These are phyloP conservation scores for Cyprinodon diabolis DNA, from an alignment of 2,797 vertebrate genomes.

Conservation along the genomic window DNA sequence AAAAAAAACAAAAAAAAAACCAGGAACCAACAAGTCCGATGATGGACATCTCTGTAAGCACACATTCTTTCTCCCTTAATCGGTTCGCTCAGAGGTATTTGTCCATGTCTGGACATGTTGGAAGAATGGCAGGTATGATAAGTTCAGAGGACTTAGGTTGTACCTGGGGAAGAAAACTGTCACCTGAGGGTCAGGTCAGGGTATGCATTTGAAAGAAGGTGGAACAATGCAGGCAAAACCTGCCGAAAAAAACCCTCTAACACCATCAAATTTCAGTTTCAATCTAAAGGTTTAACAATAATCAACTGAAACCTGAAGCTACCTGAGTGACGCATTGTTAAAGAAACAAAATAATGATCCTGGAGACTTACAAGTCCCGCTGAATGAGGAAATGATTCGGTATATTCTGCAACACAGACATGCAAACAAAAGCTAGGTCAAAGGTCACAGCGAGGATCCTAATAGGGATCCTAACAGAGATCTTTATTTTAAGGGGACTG, in stretches of 20 bases:
- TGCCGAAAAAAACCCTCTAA: not conserved
- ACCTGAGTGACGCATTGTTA: not conserved
- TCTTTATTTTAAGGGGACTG: too few species aligned
- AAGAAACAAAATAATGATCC: not conserved
- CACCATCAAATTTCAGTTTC: not conserved
- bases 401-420: too few species aligned
- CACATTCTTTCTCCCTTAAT: constrained; percentile 12
- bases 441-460: too few species aligned
- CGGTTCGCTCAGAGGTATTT: not conserved
- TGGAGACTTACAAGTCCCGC: not conserved
- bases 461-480: too few species aligned
- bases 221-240: too few species aligned
- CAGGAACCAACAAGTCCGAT: not conserved
- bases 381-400: too few species aligned
- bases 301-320: not conserved
- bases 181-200: not conserved
- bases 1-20: constrained; percentile 19
- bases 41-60: not conserved
- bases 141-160: constrained; percentile 1
- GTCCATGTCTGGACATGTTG: constrained; percentile 42
- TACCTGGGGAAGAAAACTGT: not conserved
- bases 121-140: constrained; percentile 1
- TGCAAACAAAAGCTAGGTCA: too few species aligned
- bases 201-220: not conserved
- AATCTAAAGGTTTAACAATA: not conserved